A percentile compares a stretch with the other conserved stretches of the same genome.
These are phyloP conservation scores for Platyscapa corneri DNA, from an alignment of 1,140 invertebrate genomes.

Conservation along the genomic window DNA sequence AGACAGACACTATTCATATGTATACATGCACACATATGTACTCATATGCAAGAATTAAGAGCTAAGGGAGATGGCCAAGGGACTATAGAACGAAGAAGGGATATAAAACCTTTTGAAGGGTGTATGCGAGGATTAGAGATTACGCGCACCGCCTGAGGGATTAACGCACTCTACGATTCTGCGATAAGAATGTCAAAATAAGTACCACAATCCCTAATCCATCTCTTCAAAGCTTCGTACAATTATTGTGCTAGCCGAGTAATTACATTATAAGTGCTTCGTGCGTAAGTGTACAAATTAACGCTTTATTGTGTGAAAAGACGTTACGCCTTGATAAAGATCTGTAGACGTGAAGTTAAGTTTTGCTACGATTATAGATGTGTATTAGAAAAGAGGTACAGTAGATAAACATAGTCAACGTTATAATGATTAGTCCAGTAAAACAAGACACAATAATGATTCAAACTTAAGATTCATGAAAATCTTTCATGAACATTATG, in stretches of 20 bases:
- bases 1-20: background rate
- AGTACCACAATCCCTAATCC: slow-evolving; percentile 55
- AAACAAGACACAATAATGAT: background rate
- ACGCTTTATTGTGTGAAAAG: background rate
- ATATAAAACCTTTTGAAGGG: background rate
- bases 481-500: background rate
- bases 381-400: background rate
- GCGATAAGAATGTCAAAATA: slow-evolving; percentile 71
- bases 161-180: slow-evolving; percentile 65
- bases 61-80: background rate
- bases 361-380: background rate
- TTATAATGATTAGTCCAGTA: background rate
- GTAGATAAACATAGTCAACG: background rate
- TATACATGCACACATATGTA: background rate
- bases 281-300: background rate
- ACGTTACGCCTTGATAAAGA: background rate
- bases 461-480: background rate
- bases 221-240: background rate
- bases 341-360: background rate
- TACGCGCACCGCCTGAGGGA: slow-evolving; percentile 62
- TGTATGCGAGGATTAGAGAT: slow-evolving; percentile 12
- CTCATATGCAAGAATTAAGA: too few species aligned
- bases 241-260: slow-evolving; percentile 50
- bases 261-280: slow-evolving; percentile 62
- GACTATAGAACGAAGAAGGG: background rate